These are phyloP conservation scores for Notothenia coriiceps DNA, from an alignment of 2,113 vertebrate species.

Conservation along the genomic window DNA sequence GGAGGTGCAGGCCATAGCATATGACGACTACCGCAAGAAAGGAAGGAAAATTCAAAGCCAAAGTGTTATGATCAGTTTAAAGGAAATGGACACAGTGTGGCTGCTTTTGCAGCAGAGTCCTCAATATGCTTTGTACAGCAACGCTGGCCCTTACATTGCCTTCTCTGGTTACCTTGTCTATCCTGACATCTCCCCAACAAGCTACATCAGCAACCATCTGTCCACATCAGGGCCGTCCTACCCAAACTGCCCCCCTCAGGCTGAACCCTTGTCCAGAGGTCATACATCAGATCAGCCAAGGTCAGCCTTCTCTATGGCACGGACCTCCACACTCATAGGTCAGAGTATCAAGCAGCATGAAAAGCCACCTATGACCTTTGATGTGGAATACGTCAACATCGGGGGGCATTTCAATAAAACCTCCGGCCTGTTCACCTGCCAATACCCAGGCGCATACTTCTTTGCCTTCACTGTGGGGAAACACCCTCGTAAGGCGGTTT, in stretches of 20 bases:
- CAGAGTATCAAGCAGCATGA: conserved; percentile 57
- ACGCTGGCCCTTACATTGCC: conserved; percentile 83
- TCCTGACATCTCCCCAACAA: conserved; percentile 62
- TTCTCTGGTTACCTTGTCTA: conserved; percentile 87
- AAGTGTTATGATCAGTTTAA: conserved; percentile 82
- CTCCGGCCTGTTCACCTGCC: conserved; percentile 83
- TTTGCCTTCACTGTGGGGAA: conserved; percentile 87
- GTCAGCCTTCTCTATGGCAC: conserved; percentile 86
- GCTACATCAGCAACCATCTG: conserved; percentile 79
- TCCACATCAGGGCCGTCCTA: conserved; percentile 49
- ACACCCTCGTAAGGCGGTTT: conserved; percentile 82
- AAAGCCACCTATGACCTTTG: conserved; percentile 81
- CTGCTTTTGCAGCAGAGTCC: conserved; percentile 79
- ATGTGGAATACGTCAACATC: conserved; percentile 86
- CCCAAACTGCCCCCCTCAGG: conserved; percentile 67
- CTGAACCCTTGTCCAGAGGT: conserved; percentile 35
- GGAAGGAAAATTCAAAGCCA: conserved; percentile 86
- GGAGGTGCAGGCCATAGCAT: conserved; percentile 86
- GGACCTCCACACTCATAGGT: conserved; percentile 80
- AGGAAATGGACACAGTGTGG: conserved; percentile 83
- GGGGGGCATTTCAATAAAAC: conserved; percentile 85
- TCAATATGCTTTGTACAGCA: conserved; percentile 85
- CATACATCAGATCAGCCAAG: conserved; percentile 53
- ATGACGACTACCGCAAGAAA: conserved; percentile 80
- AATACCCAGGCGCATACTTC: conserved; percentile 81